Evolutionary conservation across 2,113 vertebrate genomes (phyloP), one percentile per base, ranked within the genome.

Genomic region (Cynoglossus semilaevis): DNA sequence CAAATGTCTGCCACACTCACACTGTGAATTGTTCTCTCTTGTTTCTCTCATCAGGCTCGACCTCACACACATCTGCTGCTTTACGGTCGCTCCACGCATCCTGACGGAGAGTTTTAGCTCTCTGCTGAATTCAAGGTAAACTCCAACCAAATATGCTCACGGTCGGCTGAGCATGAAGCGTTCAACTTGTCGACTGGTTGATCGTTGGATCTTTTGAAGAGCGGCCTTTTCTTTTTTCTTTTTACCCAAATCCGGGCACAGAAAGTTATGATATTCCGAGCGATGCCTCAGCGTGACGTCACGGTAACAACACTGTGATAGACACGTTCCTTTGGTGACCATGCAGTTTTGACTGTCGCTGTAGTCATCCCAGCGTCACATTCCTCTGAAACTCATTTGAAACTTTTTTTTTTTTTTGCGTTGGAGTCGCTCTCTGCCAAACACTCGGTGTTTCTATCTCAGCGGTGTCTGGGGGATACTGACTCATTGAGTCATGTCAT

Each of bases 401-500:
- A 81, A 76, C 49, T 15, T n/a, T 43, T 36, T 63, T 65, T 15
- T 44, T 8, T 8, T 15, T 45, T 7, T 15, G 58, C 54, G 42
- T 73, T 67, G 2, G 7, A 60, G 17, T 58, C 9, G 0, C 41
- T 73, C 54, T 44, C 53, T 74, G 81, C 78, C 77, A 83, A 80
- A 85, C 80, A 74, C 19, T 29, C 43, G 49, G 61, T 65, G 77
- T 70, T 77, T 83, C 73, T 77, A 65, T 53, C 53, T 67, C 50
- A 62, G 68, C 58, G 19, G 55, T 62, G 55, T 82, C 76, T 64
- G 53, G 81, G 77, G 79, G 53, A 70, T 64, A 64, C 79, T 81
- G 81, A 87, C 82, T 87, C 79, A 85, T 73, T 63, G 71, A 84
- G 67, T 81, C 72, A 77, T 77, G 72, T 81, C 80, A 88, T 80